phyloP scores from a whole-genome alignment of 2,797 vertebrate species.

The Argyrosomus regius region DNA sequence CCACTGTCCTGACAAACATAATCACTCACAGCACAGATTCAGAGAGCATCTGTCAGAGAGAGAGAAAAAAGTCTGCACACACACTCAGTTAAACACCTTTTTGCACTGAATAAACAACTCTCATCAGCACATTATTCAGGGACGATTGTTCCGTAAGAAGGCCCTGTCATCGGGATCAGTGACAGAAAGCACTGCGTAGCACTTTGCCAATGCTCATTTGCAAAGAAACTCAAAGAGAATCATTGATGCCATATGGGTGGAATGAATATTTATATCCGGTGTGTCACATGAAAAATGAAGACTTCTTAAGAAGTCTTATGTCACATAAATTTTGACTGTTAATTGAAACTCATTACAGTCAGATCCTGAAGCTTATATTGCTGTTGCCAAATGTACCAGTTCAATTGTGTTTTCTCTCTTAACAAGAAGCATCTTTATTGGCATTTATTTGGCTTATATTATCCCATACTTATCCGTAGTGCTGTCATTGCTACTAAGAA shows the following conservation, averaged over 20 bases:
- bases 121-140: constrained; percentile 39
- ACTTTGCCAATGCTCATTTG: constrained; percentile 30
- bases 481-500: constrained; percentile 34
- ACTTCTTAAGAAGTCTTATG: constrained; percentile 6
- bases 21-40: constrained; percentile 68
- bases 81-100: constrained; percentile 54
- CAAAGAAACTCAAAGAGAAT: constrained; percentile 53
- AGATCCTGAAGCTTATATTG: constrained; percentile 2
- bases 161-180: constrained; percentile 29
- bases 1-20: constrained; percentile 72
- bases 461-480: constrained; percentile 16
- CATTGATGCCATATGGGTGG: constrained; percentile 26
- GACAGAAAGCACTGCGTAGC: constrained; percentile 10
- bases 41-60: constrained; percentile 63
- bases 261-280: constrained; percentile 54
- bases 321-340: constrained; percentile 31
- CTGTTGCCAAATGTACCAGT: neutral
- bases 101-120: constrained; percentile 43
- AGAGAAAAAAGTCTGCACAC: constrained; percentile 24
- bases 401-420: constrained; percentile 13
- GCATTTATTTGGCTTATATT: neutral
- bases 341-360: neutral
- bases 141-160: constrained; percentile 59
- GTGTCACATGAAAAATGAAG: constrained; percentile 39
- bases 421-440: neutral